phyloP scores from a whole-genome alignment of 2,888 invertebrate species.

The Plagodis dolabraria region DNA sequence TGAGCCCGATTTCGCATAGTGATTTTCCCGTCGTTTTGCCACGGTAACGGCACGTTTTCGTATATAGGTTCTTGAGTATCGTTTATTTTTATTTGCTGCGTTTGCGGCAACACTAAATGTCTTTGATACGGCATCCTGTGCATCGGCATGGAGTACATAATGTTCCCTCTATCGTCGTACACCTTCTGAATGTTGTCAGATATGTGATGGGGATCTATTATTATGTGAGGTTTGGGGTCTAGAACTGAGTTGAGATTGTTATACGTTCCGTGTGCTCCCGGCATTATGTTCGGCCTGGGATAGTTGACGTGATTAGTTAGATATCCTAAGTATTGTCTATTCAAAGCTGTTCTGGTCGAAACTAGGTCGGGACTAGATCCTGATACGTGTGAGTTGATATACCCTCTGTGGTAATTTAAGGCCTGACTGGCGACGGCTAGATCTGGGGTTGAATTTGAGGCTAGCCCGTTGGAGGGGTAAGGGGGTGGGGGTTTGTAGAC shows the following conservation, averaged over 20 bases:
- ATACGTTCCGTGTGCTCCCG: slow-evolving; percentile 88
- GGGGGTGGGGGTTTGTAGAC: slow-evolving; percentile 94
- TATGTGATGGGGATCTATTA: slow-evolving; percentile 84
- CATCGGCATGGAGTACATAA: slow-evolving; percentile 87
- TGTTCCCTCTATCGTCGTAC: slow-evolving; percentile 86
- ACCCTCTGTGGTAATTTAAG: slow-evolving; percentile 73
- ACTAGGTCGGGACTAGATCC: slow-evolving; percentile 92
- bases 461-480: slow-evolving; percentile 90
- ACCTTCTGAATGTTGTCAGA: slow-evolving; percentile 86
- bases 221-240: slow-evolving; percentile 79
- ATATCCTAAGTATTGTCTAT: slow-evolving; percentile 75
- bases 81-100: slow-evolving; percentile 66
- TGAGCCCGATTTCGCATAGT: slow-evolving; percentile 83
- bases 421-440: slow-evolving; percentile 90
- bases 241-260: slow-evolving; percentile 88
- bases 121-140: slow-evolving; percentile 71
- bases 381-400: slow-evolving; percentile 85
- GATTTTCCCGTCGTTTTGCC: slow-evolving; percentile 72
- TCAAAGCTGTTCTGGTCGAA: slow-evolving; percentile 88
- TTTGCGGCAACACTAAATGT: slow-evolving; percentile 80
- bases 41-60: slow-evolving; percentile 91
- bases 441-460: slow-evolving; percentile 94
- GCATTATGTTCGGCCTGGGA: slow-evolving; percentile 57
- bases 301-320: slow-evolving; percentile 69
- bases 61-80: slow-evolving; percentile 90